These are phyloP conservation scores for Daphoenositta chrysoptera DNA, from an alignment of 2,113 vertebrate genomes.

Conservation along the genomic window DNA sequence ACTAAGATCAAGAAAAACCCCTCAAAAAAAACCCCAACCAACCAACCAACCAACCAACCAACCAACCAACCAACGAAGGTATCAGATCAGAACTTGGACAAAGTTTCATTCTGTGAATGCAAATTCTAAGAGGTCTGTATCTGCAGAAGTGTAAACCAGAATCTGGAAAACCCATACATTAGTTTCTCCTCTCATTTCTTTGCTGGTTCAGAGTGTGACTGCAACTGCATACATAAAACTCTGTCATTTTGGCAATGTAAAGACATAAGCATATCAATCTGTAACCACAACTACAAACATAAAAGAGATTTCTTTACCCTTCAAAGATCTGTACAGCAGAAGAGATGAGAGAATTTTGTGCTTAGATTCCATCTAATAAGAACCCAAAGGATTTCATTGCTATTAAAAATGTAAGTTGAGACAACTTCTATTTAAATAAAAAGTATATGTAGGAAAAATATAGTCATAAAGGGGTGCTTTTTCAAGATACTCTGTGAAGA, in stretches of 20 bases:
- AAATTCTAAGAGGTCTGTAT: not conserved
- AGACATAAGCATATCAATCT: not conserved
- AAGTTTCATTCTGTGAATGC: not conserved
- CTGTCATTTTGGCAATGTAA: not conserved
- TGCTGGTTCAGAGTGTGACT: not conserved
- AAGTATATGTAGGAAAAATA: not conserved
- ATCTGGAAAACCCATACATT: not conserved
- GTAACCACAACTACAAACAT: not conserved
- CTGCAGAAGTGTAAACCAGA: not conserved
- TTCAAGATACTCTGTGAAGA: not conserved
- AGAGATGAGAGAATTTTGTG: not conserved
- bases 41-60: not conserved
- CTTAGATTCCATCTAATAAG: not conserved
- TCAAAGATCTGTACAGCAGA: not conserved
- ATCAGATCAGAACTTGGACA: not conserved
- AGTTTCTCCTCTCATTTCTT: not conserved
- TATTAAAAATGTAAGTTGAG: conserved; percentile 26
- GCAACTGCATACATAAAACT: not conserved
- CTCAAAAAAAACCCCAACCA: too few relatives aligned
- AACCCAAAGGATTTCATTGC: not conserved
- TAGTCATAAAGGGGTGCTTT: not conserved
- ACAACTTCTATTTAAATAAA: not conserved
- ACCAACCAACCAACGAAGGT: too few relatives aligned
- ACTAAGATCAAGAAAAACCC: not conserved
- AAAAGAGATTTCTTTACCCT: not conserved